Conservation (phyloP, 2,888 invertebrate genomes). For the Urechis unicinctus region DNA sequence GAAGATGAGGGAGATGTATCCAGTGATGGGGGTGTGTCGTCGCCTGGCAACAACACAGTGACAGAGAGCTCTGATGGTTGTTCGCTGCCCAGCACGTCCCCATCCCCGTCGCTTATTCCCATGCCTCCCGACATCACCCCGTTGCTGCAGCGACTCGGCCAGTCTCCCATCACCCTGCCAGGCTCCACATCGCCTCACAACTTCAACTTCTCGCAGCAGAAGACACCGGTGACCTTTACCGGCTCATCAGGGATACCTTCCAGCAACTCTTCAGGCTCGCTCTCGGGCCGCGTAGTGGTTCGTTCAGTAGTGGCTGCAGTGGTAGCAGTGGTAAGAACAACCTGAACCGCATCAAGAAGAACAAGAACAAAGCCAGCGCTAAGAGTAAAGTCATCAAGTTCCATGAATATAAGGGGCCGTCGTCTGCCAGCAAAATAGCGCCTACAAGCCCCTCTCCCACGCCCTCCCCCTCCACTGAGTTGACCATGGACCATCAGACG, state of each 20-base stretch:
- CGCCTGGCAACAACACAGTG: too few relatives aligned
- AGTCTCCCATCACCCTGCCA: background rate
- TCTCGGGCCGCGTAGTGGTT: too few relatives aligned
- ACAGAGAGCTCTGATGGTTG: too few relatives aligned
- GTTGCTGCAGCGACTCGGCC: conserved; percentile 13
- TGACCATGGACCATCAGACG: too few relatives aligned
- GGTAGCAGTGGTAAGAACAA: conserved; percentile 9
- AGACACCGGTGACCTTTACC: conserved; percentile 5
- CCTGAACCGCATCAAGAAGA: conserved; percentile 59
- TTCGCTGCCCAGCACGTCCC: too few relatives aligned
- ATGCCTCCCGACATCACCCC: conserved; percentile 27
- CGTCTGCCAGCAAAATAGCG: conserved; percentile 54
- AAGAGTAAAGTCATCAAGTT: conserved; percentile 89
- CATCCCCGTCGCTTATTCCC: conserved; percentile 11
- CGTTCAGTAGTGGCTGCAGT: too few relatives aligned
- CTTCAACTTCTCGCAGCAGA: background rate
- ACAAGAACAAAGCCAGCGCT: conserved; percentile 68
- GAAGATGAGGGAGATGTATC: background rate
- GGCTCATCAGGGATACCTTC: conserved; percentile 4
- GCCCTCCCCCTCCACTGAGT: background rate
- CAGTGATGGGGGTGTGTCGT: background rate
- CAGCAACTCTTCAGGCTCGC: background rate
- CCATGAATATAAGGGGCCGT: conserved; percentile 79
- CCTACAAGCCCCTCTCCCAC: conserved; percentile 29
- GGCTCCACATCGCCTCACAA: background rate